phyloP scores from a whole-genome alignment of 2,113 vertebrate genomes.

The Tautogolabrus adspersus region DNA sequence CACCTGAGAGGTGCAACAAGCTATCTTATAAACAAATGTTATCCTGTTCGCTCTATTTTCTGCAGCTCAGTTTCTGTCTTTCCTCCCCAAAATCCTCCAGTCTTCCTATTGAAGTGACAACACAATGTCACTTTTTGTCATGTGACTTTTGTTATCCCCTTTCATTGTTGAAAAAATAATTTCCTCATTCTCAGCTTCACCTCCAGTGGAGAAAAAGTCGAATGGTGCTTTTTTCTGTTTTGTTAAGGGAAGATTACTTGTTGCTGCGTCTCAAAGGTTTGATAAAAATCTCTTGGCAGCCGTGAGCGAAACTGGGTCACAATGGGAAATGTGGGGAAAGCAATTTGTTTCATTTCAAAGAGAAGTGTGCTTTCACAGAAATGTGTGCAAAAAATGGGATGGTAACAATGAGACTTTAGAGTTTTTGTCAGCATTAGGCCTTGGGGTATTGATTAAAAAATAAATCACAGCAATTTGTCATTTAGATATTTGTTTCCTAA shows the following conservation, averaged over 20 bases:
- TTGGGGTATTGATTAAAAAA: conserved; percentile 3
- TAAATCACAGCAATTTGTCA: not conserved
- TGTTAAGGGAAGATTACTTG: conserved; percentile 18
- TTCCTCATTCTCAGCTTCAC: not conserved
- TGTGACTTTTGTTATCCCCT: not conserved
- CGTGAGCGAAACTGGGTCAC: conserved; percentile 2
- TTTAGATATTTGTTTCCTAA: not conserved
- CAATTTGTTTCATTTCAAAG: conserved; percentile 36
- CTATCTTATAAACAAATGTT: not conserved
- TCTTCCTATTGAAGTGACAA: not conserved
- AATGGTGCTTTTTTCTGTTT: conserved; percentile 7
- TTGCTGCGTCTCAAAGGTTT: conserved; percentile 8
- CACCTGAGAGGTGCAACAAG: not conserved
- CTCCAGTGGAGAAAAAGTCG: not conserved
- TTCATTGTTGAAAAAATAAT: conserved; percentile 10
- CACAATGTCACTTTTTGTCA: not conserved
- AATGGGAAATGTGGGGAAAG: conserved; percentile 5
- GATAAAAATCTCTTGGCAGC: conserved; percentile 21
- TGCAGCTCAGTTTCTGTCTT: not conserved
- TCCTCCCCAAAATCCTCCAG: not conserved
- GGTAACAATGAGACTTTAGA: not conserved
- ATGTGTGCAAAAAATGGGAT: conserved; percentile 8
- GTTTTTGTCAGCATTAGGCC: not conserved
- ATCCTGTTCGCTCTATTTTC: not conserved
- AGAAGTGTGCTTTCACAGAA: conserved; percentile 15